Conservation (phyloP, 2,888 invertebrate species). For the Ferrisia virgata region DNA sequence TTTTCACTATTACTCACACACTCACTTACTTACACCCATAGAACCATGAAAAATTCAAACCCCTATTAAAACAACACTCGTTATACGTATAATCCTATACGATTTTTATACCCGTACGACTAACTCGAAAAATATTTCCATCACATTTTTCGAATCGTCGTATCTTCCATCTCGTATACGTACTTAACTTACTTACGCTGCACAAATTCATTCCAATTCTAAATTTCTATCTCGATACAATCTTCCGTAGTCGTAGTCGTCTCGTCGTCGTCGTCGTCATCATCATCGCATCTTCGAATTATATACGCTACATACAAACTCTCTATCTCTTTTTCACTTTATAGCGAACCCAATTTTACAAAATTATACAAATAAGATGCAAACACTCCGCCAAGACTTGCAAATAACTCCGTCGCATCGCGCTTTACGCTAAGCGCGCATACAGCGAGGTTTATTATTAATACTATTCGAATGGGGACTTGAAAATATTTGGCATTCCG, state of each 20-base stretch:
- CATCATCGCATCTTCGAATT: neutral
- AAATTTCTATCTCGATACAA: neutral
- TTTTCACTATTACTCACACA: neutral
- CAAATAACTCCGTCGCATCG: neutral
- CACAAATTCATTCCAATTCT: neutral
- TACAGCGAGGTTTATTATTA: slow-evolving; percentile 7
- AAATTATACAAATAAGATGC: neutral
- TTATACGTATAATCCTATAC: neutral
- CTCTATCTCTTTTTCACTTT: neutral
- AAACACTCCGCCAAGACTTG: neutral
- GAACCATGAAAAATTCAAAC: neutral
- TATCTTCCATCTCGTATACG: neutral
- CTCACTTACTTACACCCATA: neutral
- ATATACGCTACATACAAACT: neutral
- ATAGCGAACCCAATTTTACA: neutral
- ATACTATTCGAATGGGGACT: neutral
- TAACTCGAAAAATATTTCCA: neutral
- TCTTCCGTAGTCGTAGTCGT: neutral
- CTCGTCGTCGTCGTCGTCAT: neutral
- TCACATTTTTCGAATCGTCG: neutral
- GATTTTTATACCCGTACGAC: neutral
- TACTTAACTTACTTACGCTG: too few relatives aligned
- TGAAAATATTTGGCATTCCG: slow-evolving; percentile 8
- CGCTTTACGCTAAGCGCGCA: too few relatives aligned
- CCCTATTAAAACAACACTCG: neutral